Conservation (phyloP, 2,888 invertebrate genomes). For the Ennomos fuscantarius region DNA sequence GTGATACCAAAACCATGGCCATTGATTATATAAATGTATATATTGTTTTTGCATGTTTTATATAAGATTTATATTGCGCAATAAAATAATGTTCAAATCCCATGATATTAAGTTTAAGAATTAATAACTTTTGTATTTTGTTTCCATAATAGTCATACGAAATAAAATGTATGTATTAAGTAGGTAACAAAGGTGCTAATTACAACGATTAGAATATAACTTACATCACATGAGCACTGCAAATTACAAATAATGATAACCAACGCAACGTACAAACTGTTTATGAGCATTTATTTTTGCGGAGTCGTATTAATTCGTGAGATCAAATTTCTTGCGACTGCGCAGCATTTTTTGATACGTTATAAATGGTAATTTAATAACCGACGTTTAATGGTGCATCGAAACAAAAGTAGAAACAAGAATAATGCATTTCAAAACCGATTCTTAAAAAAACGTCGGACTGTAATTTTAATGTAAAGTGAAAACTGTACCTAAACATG, state of each 20-base stretch:
- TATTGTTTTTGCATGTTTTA: background rate
- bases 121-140: background rate
- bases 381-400: no score
- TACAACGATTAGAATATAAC: no score
- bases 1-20: constrained; percentile 39
- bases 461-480: no score
- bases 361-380: constrained; percentile 15
- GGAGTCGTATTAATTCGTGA: constrained; percentile 30
- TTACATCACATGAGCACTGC: no score
- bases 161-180: no score
- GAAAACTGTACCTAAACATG: no score
- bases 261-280: constrained; percentile 26
- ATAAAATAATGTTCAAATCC: background rate
- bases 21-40: constrained; percentile 2
- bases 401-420: no score
- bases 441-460: no score
- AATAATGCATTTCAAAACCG: no score
- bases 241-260: background rate
- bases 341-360: constrained; percentile 19
- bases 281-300: constrained; percentile 20
- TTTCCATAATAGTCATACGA: no score
- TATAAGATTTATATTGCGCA: background rate
- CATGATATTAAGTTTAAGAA: constrained; percentile 1
- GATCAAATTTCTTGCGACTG: constrained; percentile 33
- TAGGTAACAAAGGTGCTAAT: no score